Evolutionary conservation across 2,113 vertebrate genomes (phyloP), one percentile per base, ranked within the genome.

Genomic region (Lepisosteus oculatus): DNA sequence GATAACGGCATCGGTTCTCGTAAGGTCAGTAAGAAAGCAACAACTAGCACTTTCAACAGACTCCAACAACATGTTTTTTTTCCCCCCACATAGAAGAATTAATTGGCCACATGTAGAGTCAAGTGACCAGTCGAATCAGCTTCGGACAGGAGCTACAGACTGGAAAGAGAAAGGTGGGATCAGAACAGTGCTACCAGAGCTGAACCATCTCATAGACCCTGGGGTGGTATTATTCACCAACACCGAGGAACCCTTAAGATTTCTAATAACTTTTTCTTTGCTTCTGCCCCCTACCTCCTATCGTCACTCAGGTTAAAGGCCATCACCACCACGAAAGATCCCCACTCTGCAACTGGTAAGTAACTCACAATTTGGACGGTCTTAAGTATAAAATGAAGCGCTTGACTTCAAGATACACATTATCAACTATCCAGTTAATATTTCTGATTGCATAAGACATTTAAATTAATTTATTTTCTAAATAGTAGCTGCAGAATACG

Each of bases 61-160:
- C 78, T 83, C 75, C 87, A 85, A 89, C 86, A 86, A 85, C 85
- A 81, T 88, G 81, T 81, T 84, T 76, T 80, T 85, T 79, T 76
- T 76, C 79, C 73, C 70, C 81, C 82, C 84, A 83, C 85, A 81
- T 73, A 82, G 92, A 92, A 94, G 92, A 92, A 89, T 88, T 95
- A 95, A 97, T 93, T 91, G 61, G 95, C 94, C 93, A 90, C 95
- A 94, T 93, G 91, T 92, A 95, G 95, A 90, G 89, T 89, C 90
- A 93, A 94, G 90, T 93, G 95, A 96, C 94, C 95, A 96, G 94
- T 93, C 90, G 88, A 90, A 95, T 96, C 91, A 94, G 85, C 90
- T 82, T 93, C 87, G 88, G 83, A 84, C 72, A 61, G 80, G 89
- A 88, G 87, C 78, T 75, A 83, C 85, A 89, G 85, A 92, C 78